These are phyloP conservation scores for Thamnaconus septentrionalis DNA, from an alignment of 2,113 vertebrate genomes.

Conservation along the genomic window DNA sequence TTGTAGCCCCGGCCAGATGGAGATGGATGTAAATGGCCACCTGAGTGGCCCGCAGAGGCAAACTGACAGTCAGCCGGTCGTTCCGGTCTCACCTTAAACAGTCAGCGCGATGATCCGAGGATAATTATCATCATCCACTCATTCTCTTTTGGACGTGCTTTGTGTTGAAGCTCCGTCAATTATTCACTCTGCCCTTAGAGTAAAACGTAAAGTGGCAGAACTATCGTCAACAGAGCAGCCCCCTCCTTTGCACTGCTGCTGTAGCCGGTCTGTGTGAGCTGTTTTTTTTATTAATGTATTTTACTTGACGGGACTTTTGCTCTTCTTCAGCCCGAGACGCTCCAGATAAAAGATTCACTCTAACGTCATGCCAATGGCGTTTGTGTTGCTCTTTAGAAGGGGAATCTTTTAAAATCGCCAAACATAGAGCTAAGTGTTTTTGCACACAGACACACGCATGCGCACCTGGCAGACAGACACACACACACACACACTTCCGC, in stretches of 20 bases:
- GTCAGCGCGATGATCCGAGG: no score
- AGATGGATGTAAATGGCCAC: no score
- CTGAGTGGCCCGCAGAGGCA: no score
- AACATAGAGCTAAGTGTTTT: conserved; percentile 36
- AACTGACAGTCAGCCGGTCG: no score
- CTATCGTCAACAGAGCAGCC: conserved; percentile 10
- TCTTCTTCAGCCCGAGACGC: conserved; percentile 8
- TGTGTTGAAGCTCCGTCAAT: no score
- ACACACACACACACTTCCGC: background rate
- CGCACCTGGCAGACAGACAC: background rate
- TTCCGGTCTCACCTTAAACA: no score
- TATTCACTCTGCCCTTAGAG: no score
- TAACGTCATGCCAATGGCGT: conserved; percentile 50
- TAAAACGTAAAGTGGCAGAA: background rate
- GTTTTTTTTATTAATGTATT: no score
- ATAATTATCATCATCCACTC: no score
- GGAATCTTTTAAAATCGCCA: conserved; percentile 28
- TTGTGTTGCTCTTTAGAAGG: conserved; percentile 22
- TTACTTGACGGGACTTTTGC: no score
- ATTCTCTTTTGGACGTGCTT: no score
- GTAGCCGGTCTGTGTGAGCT: background rate
- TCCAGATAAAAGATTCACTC: conserved; percentile 14
- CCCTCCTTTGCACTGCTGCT: background rate
- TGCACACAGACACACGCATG: background rate
- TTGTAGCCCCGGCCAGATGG: no score